Evolutionary conservation across 2,113 vertebrate genomes (phyloP).

Genomic region (Ginglymostoma cirratum): DNA sequence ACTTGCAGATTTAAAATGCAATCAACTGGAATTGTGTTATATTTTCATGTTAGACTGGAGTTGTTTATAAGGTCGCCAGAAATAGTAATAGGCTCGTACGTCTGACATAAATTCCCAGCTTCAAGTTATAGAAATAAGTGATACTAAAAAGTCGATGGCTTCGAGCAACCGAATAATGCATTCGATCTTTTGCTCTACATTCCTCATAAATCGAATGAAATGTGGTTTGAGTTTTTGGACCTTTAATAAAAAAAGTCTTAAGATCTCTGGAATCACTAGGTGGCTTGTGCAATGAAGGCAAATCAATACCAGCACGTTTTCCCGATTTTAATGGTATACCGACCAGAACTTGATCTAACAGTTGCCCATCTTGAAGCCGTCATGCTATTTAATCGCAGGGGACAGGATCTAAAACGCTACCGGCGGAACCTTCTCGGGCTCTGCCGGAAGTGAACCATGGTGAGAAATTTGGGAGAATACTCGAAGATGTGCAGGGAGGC

Average conservation of each 20-base stretch:
- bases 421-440: too few species aligned
- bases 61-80: background rate
- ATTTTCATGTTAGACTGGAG: background rate
- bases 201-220: conserved; percentile 6
- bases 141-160: background rate
- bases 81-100: background rate
- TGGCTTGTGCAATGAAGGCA: background rate
- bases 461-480: too few species aligned
- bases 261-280: too few species aligned
- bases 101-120: background rate
- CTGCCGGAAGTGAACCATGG: too few species aligned
- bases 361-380: background rate
- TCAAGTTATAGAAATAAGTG: background rate
- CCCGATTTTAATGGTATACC: background rate
- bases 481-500: too few species aligned
- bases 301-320: background rate
- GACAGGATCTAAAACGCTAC: too few species aligned
- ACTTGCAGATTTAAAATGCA: background rate
- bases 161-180: background rate
- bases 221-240: background rate
- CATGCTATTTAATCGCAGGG: background rate
- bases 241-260: background rate
- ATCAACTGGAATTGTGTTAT: background rate
- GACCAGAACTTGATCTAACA: background rate
- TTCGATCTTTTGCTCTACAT: background rate